A percentile compares a stretch with the other conserved stretches of the same genome.
Evolutionary conservation across 2,797 vertebrate genomes (phyloP).

Genomic region (Rhynchotus rufescens): DNA sequence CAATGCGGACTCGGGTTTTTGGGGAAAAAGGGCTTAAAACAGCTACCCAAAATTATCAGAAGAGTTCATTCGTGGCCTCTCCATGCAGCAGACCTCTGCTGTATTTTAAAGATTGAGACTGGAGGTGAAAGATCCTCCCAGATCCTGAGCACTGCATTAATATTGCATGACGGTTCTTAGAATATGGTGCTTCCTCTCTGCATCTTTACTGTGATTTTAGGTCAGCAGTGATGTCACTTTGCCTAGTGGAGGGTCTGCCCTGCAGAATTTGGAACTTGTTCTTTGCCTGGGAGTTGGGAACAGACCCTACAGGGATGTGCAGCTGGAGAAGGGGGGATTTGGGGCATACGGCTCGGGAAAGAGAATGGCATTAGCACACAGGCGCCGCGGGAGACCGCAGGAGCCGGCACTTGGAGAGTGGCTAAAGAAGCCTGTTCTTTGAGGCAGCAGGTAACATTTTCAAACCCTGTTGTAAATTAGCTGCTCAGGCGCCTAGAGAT

Average conservation of each 20-base stretch:
- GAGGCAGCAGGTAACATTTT: constrained; percentile 5
- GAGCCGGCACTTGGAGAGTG: background rate
- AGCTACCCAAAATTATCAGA: background rate
- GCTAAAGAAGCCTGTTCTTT: background rate
- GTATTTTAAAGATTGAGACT: background rate
- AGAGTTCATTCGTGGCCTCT: constrained; percentile 19
- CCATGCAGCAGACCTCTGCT: constrained; percentile 10
- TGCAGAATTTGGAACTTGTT: background rate
- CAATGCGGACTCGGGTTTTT: background rate
- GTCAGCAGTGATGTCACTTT: background rate
- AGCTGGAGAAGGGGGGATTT: background rate
- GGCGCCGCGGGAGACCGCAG: background rate
- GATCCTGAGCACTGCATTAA: background rate
- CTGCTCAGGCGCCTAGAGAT: constrained; percentile 6
- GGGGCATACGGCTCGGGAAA: background rate
- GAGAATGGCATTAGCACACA: background rate
- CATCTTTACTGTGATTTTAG: background rate
- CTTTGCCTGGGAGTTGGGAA: background rate
- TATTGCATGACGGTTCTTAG: background rate
- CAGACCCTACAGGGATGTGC: background rate
- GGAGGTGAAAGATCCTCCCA: background rate
- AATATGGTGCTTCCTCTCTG: background rate
- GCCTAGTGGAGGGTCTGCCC: background rate
- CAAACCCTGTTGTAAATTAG: background rate
- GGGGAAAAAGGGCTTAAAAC: constrained; percentile 20